A percentile compares a stretch with the other conserved stretches of the same genome.
These are phyloP conservation scores for Mobula hypostoma DNA, from an alignment of 2,113 vertebrate genomes.

Conservation along the genomic window DNA sequence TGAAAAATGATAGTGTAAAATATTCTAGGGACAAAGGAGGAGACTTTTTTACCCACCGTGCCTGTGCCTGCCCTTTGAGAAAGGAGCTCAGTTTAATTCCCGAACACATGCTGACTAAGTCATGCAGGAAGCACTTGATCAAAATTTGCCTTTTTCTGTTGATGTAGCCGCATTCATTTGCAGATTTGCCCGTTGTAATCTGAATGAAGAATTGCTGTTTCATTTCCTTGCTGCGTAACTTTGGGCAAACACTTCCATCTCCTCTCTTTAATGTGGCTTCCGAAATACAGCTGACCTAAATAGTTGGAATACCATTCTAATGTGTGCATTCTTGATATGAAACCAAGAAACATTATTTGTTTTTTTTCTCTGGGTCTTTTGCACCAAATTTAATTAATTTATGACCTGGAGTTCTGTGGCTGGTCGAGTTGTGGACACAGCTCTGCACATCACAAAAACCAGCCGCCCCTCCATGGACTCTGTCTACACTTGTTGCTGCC, in stretches of 20 bases:
- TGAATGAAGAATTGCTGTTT: not conserved
- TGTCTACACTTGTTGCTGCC: too few relatives aligned
- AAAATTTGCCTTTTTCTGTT: not conserved
- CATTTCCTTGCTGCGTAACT: not conserved
- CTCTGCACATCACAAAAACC: too few relatives aligned
- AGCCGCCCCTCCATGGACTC: too few relatives aligned
- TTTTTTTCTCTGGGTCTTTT: not conserved
- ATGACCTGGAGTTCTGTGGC: not conserved
- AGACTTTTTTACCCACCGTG: not conserved
- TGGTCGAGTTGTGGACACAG: too few relatives aligned
- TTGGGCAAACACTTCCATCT: not conserved
- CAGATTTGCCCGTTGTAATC: too few relatives aligned
- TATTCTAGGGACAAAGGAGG: not conserved
- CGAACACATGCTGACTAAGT: not conserved
- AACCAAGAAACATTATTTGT: not conserved
- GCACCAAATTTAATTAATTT: not conserved
- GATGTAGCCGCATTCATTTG: not conserved
- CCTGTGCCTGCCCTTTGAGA: not conserved
- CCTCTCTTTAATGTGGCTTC: not conserved
- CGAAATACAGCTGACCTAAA: not conserved
- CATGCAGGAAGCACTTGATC: not conserved
- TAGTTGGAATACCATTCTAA: not conserved
- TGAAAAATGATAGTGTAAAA: not conserved
- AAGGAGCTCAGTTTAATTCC: not conserved
- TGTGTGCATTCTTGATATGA: not conserved